These are phyloP conservation scores for Spialia ferax DNA, from an alignment of 2,888 invertebrate species.

Conservation along the genomic window DNA sequence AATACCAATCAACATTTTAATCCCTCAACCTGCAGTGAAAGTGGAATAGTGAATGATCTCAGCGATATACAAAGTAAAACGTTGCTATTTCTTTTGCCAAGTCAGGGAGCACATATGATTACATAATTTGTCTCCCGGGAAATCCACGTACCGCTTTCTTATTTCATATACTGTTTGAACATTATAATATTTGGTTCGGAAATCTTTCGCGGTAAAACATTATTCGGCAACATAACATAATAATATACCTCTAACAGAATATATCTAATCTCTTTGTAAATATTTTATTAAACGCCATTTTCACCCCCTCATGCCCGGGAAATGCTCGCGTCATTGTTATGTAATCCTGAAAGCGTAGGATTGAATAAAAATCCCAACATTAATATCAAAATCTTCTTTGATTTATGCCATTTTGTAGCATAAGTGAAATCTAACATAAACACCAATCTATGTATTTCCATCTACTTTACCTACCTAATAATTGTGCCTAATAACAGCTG, in stretches of 20 bases:
- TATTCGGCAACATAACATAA: slow-evolving; percentile 27
- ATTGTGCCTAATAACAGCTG: too few relatives aligned
- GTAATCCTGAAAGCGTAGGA: neutral
- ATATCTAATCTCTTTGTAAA: slow-evolving; percentile 20
- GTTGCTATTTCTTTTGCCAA: slow-evolving; percentile 51
- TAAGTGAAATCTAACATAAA: too few relatives aligned
- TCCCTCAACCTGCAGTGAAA: neutral
- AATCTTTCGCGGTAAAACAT: slow-evolving; percentile 33
- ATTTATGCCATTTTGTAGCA: neutral
- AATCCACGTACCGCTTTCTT: slow-evolving; percentile 60
- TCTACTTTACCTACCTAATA: too few relatives aligned
- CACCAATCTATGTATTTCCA: too few relatives aligned
- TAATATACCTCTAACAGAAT: too few relatives aligned
- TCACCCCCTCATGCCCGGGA: slow-evolving; percentile 2
- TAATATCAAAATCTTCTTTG: slow-evolving; percentile 4
- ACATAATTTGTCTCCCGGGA: slow-evolving; percentile 69
- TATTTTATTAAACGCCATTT: slow-evolving; percentile 31
- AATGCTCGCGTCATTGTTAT: slow-evolving; percentile 3
- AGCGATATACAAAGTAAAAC: slow-evolving; percentile 42
- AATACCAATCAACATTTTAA: too few relatives aligned
- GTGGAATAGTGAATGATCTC: slow-evolving; percentile 34
- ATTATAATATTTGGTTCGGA: slow-evolving; percentile 39
- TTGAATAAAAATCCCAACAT: neutral
- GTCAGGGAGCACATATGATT: slow-evolving; percentile 53
- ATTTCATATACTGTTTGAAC: slow-evolving; percentile 59